These are phyloP conservation scores for Ceramica pisi DNA, from an alignment of 2,888 invertebrate species.

Conservation along the genomic window DNA sequence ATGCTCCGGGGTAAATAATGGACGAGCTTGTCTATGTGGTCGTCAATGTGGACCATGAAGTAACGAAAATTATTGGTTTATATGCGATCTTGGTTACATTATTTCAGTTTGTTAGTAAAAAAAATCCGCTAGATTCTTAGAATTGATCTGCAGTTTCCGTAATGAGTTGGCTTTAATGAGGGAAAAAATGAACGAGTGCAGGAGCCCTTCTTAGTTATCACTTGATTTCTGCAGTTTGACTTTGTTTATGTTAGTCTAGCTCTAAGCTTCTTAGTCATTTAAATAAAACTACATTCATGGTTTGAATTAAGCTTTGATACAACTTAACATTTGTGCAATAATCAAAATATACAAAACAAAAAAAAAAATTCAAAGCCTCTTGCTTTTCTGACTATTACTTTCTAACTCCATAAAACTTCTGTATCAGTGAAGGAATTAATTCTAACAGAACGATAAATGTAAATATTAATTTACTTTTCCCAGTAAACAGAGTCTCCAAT, in stretches of 20 bases:
- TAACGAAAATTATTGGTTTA: neutral
- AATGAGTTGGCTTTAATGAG: conserved; percentile 22
- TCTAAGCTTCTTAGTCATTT: neutral
- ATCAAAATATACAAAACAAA: neutral
- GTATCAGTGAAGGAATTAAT: conserved; percentile 40
- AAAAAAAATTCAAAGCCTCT: neutral
- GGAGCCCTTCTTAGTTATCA: neutral
- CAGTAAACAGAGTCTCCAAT: conserved; percentile 41
- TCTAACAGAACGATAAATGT: conserved; percentile 37
- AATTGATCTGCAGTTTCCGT: conserved; percentile 12
- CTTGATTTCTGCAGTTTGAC: conserved; percentile 10
- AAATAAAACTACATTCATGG: neutral
- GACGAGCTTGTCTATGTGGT: neutral
- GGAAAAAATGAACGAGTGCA: conserved; percentile 23
- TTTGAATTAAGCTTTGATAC: neutral
- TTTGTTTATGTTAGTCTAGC: neutral
- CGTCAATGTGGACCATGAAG: neutral
- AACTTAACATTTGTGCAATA: neutral
- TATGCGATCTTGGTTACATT: neutral
- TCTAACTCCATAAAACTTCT: conserved; percentile 22
- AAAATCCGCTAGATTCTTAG: conserved; percentile 1
- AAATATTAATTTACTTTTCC: conserved; percentile 49
- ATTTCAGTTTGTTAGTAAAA: neutral
- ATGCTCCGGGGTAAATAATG: conserved; percentile 21
- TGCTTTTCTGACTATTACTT: neutral